These are phyloP conservation scores for Arctocebus calabarensis DNA, from an alignment of 2,797 vertebrate species.

Conservation along the genomic window DNA sequence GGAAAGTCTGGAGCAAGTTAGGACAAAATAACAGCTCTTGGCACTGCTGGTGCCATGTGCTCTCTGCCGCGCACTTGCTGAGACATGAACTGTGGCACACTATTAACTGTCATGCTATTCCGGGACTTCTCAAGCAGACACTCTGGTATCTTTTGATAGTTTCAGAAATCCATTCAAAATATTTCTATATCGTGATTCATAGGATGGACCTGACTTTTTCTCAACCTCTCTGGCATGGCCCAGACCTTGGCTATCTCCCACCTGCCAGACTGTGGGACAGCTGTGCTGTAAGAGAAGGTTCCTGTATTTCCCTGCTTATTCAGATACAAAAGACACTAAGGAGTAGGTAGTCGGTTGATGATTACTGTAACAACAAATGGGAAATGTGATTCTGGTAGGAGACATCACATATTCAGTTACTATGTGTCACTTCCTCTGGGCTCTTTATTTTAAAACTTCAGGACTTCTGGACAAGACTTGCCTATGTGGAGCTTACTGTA, in stretches of 20 bases:
- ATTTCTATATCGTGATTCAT: background rate
- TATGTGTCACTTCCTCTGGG: background rate
- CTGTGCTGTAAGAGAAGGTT: background rate
- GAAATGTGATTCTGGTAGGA: background rate
- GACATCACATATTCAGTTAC: background rate
- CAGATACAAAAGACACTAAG: background rate
- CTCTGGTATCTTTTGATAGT: background rate
- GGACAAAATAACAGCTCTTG: background rate
- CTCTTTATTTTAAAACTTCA: background rate
- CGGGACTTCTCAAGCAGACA: background rate
- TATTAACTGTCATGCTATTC: accelerated
- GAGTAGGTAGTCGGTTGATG: background rate
- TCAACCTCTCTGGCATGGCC: background rate
- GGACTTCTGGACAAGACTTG: background rate
- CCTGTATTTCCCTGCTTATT: background rate
- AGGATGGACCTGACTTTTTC: background rate
- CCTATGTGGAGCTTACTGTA: too few relatives aligned
- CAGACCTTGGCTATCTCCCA: background rate
- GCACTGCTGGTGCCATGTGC: background rate
- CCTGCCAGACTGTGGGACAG: background rate
- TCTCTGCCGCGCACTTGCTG: background rate
- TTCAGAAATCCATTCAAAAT: background rate
- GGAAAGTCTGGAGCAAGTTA: background rate
- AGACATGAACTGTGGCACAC: accelerated
- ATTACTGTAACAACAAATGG: background rate